Evolutionary conservation across 2,888 invertebrate species (phyloP), one percentile per base, ranked within the genome.

Genomic region (Netelia virgata): DNA sequence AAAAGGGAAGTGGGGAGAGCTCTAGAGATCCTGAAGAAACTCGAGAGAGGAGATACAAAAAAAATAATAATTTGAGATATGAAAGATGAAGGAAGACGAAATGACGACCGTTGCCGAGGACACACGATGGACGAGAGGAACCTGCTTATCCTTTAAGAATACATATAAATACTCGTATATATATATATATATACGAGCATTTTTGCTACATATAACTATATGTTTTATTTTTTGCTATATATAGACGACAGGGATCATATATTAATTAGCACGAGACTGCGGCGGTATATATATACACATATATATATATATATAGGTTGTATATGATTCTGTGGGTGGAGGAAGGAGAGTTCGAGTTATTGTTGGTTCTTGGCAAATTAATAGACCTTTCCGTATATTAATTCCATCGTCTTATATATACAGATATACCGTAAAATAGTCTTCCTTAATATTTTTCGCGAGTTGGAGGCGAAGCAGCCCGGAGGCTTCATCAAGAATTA

Each of bases 321-420:
- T n/a, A 57, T 43, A 72, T 66, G 73, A 68, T 69, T 43, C 55
- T 74, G 83, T 78, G 74, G 78, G 83, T 74, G 78, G 73, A 55
- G 69, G 61, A 53, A 36, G 36, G 81, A 66, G 57, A 18, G 55
- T 87, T 87, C 88, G 88, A 91, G 91, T 91, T 91, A 92, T 91
- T 90, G 91, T 91, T 90, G 88, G 87, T 89, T 88, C 86, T 64
- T 70, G 64, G 84, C 86, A 88, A 92, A 92, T 91, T 91, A 90
- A 91, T 92, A 90, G 90, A 91, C 91, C 92, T 89, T 89, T 90
- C 90, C 85, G 85, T 87, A 87, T 89, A 90, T 91, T 91, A 92
- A 91, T 92, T 89, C 89, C 86, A 81, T 87, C 85, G 80, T 20
- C 63, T 66, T 66, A 66, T 72, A 43, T 55, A 47, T 77, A 47